Base-by-base conservation (phyloP, 2,113 vertebrate genomes). In the Charadrius vociferus region DNA sequence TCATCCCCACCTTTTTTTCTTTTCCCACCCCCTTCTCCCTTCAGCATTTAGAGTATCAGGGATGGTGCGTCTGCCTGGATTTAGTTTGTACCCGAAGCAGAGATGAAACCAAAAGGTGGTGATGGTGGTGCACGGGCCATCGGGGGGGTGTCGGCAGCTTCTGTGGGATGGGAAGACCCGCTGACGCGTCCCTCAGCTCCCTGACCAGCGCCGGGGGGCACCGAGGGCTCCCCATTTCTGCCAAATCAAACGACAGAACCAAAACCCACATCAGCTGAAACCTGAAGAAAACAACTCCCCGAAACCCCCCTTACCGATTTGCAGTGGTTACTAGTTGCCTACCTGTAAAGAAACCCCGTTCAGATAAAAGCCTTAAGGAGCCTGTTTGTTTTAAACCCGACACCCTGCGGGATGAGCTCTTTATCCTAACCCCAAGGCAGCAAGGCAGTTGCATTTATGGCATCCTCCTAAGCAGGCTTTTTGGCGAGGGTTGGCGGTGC, bases 381-480 rank as follows among this genome's bases (percentile, higher is more conserved):
- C 23, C 58, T 14, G 30, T 23, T 68, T 41, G 72, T 34, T 86
- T 55, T 9, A 21, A 32, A 14, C 9, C 67, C 58, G 47, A 1
- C 7, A 6, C 0, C 1, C 66, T 74, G 67, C 45, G 79, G 75
- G 77, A 24, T 0, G 1, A 55, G 88, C 13, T n/a, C 58, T 52
- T 32, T 65, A 7, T 3, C 0, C 39, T 3, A 32, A 87, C 14
- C 88, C 70, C 16, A 1, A 52, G 80, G 72, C 7, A 43, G 47
- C 1, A 2, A 85, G 81, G 87, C 61, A 6, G n/a, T 4, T 53
- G 65, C 50, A 47, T 75, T 94, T 50, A 9, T 30, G 63, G 84
- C 94, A 73, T 36, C 86, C 86, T 88, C 74, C 93, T 72, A 11
- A 89, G 89, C 83, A 55, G 90, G 67, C 26, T 50, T 61, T 55